A percentile compares a stretch with the other conserved stretches of the same genome.
phyloP scores from a whole-genome alignment of 2,113 vertebrate species.

The Chionodraco myersi region DNA sequence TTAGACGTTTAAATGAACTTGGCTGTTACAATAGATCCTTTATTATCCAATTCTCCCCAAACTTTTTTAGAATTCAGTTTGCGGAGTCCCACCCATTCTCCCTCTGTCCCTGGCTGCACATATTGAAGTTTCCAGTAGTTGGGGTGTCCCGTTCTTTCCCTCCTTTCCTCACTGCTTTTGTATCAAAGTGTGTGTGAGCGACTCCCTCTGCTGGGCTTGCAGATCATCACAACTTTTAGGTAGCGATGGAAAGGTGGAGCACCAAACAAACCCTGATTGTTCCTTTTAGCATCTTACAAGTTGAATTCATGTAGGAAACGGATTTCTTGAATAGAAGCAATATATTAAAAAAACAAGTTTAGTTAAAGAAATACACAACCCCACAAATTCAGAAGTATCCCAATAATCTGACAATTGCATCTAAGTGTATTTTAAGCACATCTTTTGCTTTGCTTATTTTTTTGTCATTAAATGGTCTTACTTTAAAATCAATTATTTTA shows the following conservation, averaged over 20 bases:
- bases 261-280: not conserved
- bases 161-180: not conserved
- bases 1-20: not conserved
- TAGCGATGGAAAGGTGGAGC: too few species aligned
- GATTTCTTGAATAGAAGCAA: not conserved
- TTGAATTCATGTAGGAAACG: not conserved
- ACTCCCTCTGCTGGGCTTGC: slow-evolving; percentile 47
- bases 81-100: slow-evolving; percentile 36
- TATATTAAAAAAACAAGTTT: too few species aligned
- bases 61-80: not conserved
- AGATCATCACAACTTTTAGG: not conserved
- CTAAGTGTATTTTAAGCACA: not conserved
- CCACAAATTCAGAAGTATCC: not conserved
- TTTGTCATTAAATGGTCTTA: too few species aligned
- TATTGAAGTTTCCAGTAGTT: slow-evolving; percentile 27
- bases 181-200: slow-evolving; percentile 32
- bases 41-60: not conserved
- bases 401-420: not conserved
- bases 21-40: not conserved
- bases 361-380: too few species aligned
- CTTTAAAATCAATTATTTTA: too few species aligned
- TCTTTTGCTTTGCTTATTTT: too few species aligned
- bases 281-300: not conserved
- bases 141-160: not conserved
- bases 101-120: slow-evolving; percentile 32